Evolutionary conservation across 1,140 invertebrate genomes (phyloP), one percentile per base, ranked within the genome.

Genomic region (Lysiphlebus fabarum): DNA sequence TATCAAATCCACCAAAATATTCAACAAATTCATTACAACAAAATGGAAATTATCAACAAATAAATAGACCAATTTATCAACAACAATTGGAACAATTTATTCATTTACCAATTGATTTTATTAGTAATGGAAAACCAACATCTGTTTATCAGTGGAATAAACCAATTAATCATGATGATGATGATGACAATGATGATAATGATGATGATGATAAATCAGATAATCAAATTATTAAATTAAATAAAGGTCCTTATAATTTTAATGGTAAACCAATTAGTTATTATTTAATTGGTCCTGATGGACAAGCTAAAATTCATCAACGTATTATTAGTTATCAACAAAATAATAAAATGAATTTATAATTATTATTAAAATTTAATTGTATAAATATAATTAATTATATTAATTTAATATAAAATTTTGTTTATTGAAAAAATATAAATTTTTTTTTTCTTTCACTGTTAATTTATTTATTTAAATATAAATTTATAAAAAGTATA

Each of bases 201-300:
- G 37, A 62, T 63, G 9, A 65, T 67, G 34, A 67, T 75, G 12
- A 74, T 74, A 47, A 26, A 26, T 69, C 69, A 4, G 84, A 89
- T 65, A 84, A 85, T 4, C 83, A 83, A 60, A 73, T 88, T 17
- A 84, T 86, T 4, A 83, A 82, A 12, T 71, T 91, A 7, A 68
- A 82, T 63, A 88, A 90, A 67, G 89, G 89, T 1, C 87, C 87
- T 7, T 92, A 87, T 67, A 67, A 82, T 1, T 92, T 92, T 67
- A 91, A 92, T 69, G 90, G 90, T 5, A 86, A 85, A 70, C 90
- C 90, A 0, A 80, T 82, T n/a, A 86, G 88, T 61, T 84, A 91
- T 40, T 91, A 86, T 65, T 81, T 91, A 3, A 70, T 91, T 9
- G 82, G 85, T 53, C 65, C 59, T 6, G 68, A 71, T 44, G 68